Evolutionary conservation across 2,888 invertebrate species (phyloP).

Genomic region (Didymodactylos carnosus): DNA sequence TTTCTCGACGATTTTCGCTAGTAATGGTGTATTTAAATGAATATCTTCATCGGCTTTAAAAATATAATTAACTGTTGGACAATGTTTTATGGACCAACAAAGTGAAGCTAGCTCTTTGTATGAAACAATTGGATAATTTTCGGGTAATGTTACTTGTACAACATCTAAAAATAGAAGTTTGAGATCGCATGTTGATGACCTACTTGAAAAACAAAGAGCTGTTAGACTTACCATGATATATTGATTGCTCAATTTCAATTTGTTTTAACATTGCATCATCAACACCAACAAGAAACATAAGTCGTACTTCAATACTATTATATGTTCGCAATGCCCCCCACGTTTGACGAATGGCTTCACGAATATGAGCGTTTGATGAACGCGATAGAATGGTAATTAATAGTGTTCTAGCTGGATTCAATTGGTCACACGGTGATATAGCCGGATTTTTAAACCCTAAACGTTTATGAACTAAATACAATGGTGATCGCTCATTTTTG

Average conservation of each 20-base stretch:
- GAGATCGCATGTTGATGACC: no score
- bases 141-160: neutral
- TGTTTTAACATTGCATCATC: neutral
- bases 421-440: neutral
- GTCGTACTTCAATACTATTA: neutral
- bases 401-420: neutral
- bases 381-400: neutral
- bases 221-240: neutral
- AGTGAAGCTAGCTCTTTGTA: neutral
- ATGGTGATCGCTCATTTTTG: no score
- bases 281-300: neutral
- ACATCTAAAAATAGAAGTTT: no score
- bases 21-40: neutral
- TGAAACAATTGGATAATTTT: neutral
- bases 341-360: neutral
- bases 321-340: neutral
- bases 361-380: neutral
- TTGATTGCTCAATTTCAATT: neutral
- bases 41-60: slow-evolving; percentile 1
- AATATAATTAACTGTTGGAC: neutral
- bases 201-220: no score
- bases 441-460: neutral
- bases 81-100: neutral
- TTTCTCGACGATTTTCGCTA: neutral
- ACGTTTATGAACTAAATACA: neutral